phyloP scores from a whole-genome alignment of 1,140 invertebrate genomes.

The Agrilus planipennis region DNA sequence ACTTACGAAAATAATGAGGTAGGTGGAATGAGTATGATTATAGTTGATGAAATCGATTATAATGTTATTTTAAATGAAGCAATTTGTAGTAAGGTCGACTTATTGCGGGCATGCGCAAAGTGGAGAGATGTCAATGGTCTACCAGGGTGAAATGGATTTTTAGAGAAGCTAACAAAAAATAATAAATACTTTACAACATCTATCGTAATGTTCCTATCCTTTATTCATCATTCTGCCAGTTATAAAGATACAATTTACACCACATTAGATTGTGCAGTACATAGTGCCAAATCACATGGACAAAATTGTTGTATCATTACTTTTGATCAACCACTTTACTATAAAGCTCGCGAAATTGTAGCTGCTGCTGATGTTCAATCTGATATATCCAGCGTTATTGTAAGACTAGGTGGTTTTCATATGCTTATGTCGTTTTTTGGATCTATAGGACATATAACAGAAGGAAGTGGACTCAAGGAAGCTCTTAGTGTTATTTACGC shows the following conservation, averaged over 20 bases:
- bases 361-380: neutral
- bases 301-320: conserved; percentile 22
- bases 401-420: conserved; percentile 25
- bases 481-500: conserved; percentile 23
- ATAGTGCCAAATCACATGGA: conserved; percentile 9
- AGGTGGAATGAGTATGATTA: conserved; percentile 1
- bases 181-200: conserved; percentile 8
- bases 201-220: conserved; percentile 14
- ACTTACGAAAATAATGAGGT: neutral
- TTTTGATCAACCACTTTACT: conserved; percentile 28
- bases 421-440: conserved; percentile 32
- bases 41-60: conserved; percentile 2
- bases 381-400: conserved; percentile 12
- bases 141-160: conserved; percentile 19
- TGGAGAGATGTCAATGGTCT: conserved; percentile 7
- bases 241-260: conserved; percentile 18
- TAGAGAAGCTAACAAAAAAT: conserved; percentile 13
- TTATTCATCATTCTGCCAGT: conserved; percentile 19
- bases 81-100: too few species aligned
- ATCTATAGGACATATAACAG: conserved; percentile 30
- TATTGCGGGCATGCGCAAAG: conserved; percentile 13
- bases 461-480: conserved; percentile 30
- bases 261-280: conserved; percentile 7
- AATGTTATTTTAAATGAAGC: too few species aligned
- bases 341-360: conserved; percentile 20